Base-by-base conservation (phyloP, 2,888 invertebrate species). In the Ommatoiulus sabulosus region DNA sequence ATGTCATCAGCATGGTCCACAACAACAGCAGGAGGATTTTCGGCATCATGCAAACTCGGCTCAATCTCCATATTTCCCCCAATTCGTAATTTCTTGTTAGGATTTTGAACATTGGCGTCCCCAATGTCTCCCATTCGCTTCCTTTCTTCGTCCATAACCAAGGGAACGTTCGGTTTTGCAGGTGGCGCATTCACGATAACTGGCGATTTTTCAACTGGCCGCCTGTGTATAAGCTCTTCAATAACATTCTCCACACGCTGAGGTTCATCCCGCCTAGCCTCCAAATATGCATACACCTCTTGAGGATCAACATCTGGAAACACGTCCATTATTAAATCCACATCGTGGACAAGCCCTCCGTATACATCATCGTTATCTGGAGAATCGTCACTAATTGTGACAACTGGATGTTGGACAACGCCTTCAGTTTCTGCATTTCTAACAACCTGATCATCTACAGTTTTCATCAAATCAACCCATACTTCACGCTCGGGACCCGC, bases 221-320 rank as follows among this genome's bases (percentile, higher is more conserved):
- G 24, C 15, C 85, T 17, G n/a, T 87, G 87, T 17, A 87, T 43
- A 3, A 88, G 17, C 15, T 88, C 84, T 17, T 88, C 84, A 5
- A 88, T 48, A 15, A 88, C 88, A 44, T 44, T 44, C 0, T 12
- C 20, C 1, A 88, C 88, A 3, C 88, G 88, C 35, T 84, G 17
- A 10, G 12, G 44, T 17, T 46, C 84, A 24, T 10, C 20, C 44
- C 84, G 20, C 15, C 24, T 8, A 15, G 44, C 80, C 24, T 44
- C 84, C 48, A 88, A 46, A n/a, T 84, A 46, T 17, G 80, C 44
- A 46, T 88, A 88, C 15, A 84, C 46, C 12, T 88, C 88, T 44
- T 44, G 24, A 10, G 44, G 46, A n/a, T 88, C 84, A 12, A 48
- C 84, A 46, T 80, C 35, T 44, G 88, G 88, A 88, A 88, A 84